Evolutionary conservation across 2,797 vertebrate species (phyloP).

Genomic region (Danio albolineatus): DNA sequence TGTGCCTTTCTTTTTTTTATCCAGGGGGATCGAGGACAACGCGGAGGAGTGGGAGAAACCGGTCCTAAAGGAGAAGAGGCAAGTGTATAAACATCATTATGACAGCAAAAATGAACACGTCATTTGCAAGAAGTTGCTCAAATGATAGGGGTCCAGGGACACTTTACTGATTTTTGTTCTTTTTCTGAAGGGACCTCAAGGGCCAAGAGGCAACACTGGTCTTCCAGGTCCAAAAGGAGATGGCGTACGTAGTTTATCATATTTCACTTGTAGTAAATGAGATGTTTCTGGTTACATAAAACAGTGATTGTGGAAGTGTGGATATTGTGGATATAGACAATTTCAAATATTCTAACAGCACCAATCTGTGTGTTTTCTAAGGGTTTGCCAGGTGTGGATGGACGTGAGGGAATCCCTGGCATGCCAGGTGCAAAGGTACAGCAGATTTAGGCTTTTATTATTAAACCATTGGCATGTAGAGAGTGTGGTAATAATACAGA

Average conservation of each 20-base stretch:
- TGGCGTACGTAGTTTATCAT: constrained; percentile 77
- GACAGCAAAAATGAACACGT: not conserved
- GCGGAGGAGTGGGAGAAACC: constrained; percentile 87
- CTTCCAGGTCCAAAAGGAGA: constrained; percentile 95
- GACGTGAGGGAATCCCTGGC: constrained; percentile 94
- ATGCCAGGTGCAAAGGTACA: constrained; percentile 94
- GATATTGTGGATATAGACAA: not conserved
- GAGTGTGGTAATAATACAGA: not conserved
- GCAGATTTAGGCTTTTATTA: not conserved
- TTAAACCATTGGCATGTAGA: not conserved
- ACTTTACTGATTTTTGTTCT: not conserved
- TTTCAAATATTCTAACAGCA: constrained; percentile 16
- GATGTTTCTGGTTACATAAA: not conserved
- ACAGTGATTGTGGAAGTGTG: not conserved
- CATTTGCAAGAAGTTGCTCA: not conserved
- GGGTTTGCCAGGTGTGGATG: constrained; percentile 93
- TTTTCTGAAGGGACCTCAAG: constrained; percentile 84
- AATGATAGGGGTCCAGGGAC: not conserved
- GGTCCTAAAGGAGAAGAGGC: constrained; percentile 91
- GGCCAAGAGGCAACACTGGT: constrained; percentile 90
- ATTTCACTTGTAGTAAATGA: not conserved
- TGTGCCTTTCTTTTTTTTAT: constrained; percentile 54
- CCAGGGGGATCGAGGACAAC: constrained; percentile 92
- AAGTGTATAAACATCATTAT: constrained; percentile 61
- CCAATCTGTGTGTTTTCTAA: constrained; percentile 64